These are phyloP conservation scores for Catharus minimus DNA, from an alignment of 2,113 vertebrate species.

Conservation along the genomic window DNA sequence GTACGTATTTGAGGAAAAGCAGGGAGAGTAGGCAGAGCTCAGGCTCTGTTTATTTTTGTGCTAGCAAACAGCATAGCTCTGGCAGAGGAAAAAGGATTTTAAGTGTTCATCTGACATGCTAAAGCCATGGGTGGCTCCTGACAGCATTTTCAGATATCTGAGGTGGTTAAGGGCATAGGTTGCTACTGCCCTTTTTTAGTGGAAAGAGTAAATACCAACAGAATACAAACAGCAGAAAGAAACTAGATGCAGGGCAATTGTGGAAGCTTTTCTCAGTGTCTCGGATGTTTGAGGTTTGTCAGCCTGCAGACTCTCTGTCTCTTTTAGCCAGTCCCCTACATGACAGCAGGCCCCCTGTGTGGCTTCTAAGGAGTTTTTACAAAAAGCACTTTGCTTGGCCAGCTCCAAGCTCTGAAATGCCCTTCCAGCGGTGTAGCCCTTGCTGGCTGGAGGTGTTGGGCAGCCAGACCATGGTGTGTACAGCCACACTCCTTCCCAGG, in stretches of 20 bases:
- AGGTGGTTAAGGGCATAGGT: background rate
- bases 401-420: background rate
- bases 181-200: background rate
- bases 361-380: background rate
- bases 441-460: background rate
- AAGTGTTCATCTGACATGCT: background rate
- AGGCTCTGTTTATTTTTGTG: constrained; percentile 33
- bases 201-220: background rate
- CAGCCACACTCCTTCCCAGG: background rate
- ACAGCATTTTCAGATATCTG: background rate
- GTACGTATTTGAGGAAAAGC: constrained; percentile 21
- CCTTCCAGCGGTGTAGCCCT: background rate
- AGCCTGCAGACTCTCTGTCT: background rate
- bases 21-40: constrained; percentile 34
- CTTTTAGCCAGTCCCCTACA: background rate
- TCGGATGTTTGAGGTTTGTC: background rate
- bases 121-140: background rate
- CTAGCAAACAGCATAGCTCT: background rate
- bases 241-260: background rate
- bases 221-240: background rate
- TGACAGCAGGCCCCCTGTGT: background rate
- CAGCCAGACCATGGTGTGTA: background rate
- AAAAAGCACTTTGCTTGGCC: accelerated
- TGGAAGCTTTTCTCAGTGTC: background rate
- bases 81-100: background rate